phyloP scores from a whole-genome alignment of 2,113 vertebrate genomes.

The Poicephalus gulielmi region DNA sequence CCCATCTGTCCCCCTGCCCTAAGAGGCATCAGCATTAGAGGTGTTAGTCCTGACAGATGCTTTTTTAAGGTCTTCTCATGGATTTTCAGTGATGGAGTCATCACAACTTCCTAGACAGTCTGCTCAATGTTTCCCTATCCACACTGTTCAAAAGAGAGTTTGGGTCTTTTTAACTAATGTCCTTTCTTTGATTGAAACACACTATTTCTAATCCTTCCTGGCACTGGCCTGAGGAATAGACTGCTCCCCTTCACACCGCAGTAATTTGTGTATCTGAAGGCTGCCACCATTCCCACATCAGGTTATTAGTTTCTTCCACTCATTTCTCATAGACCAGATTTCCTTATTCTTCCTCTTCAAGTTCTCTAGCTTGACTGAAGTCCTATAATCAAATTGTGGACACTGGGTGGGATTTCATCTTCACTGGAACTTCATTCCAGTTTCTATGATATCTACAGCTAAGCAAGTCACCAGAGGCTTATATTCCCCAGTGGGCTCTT shows the following conservation, averaged over 20 bases:
- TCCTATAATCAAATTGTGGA: fast-evolving
- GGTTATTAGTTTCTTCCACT: background rate
- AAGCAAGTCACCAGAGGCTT: background rate
- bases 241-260: background rate
- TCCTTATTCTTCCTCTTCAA: background rate
- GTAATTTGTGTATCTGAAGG: background rate
- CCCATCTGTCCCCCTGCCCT: background rate
- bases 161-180: background rate
- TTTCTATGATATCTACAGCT: background rate
- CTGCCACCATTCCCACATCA: background rate
- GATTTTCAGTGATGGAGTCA: background rate
- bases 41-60: background rate
- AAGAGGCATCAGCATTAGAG: slow-evolving; percentile 4
- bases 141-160: background rate
- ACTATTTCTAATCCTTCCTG: background rate
- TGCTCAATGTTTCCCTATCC: background rate
- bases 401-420: background rate
- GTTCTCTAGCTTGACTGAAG: background rate
- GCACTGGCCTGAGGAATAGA: background rate
- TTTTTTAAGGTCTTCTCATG: slow-evolving; percentile 22
- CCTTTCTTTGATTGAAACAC: background rate
- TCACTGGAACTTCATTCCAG: background rate
- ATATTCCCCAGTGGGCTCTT: background rate
- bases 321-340: background rate
- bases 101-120: background rate